These are phyloP conservation scores for Lates japonicus DNA, from an alignment of 2,797 vertebrate species.

Conservation along the genomic window DNA sequence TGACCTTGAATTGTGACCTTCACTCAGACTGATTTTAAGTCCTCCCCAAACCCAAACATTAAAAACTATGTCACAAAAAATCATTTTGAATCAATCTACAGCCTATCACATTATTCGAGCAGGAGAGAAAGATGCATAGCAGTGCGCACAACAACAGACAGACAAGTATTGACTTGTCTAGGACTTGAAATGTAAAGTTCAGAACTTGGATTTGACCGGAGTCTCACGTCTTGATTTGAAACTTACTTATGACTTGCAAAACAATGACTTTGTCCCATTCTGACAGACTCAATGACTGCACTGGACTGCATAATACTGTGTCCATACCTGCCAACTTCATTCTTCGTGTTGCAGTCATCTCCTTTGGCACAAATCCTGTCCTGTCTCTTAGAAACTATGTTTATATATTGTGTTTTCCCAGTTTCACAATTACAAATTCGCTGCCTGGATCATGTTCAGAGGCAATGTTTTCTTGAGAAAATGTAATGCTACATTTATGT, in stretches of 20 bases:
- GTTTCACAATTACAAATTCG: background rate
- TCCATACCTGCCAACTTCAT: background rate
- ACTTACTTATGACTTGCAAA: background rate
- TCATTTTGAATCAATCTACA: background rate
- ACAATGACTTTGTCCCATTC: background rate
- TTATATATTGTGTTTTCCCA: background rate
- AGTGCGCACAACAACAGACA: background rate
- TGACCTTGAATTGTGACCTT: background rate
- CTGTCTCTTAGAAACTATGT: background rate
- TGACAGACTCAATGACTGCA: background rate
- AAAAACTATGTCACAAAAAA: background rate
- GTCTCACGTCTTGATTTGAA: background rate
- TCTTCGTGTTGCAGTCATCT: background rate
- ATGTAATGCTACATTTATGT: background rate
- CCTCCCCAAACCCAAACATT: background rate
- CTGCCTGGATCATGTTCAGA: background rate
- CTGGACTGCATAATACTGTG: no score
- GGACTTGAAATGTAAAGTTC: background rate
- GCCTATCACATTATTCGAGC: background rate
- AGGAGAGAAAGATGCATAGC: background rate
- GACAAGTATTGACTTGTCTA: background rate
- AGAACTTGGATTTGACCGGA: background rate
- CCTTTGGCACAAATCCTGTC: background rate
- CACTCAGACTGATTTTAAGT: background rate
- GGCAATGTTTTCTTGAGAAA: background rate